These are phyloP conservation scores for Paradoxurus hermaphroditus DNA, from an alignment of 2,113 vertebrate species.

Conservation along the genomic window DNA sequence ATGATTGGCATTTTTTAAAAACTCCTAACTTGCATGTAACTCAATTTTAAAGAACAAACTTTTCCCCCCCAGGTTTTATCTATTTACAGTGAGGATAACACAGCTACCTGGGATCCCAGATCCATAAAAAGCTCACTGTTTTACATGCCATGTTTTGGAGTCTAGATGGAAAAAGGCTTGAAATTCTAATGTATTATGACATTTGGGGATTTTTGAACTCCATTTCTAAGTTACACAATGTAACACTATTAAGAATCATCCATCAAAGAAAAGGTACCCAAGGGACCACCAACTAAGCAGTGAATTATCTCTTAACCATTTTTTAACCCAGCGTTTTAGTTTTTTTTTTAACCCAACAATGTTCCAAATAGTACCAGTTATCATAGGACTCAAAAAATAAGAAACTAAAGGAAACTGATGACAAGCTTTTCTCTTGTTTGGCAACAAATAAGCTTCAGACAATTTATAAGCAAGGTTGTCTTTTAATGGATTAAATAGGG, in stretches of 20 bases:
- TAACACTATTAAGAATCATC: not conserved
- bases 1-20: not conserved
- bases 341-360: constrained; percentile 7
- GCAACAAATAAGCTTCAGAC: not conserved
- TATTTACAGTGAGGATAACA: not conserved
- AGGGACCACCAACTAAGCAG: constrained; percentile 37
- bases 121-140: not conserved
- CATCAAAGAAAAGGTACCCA: constrained; percentile 53
- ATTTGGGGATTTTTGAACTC: constrained; percentile 61
- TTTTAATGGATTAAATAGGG: not conserved
- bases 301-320: constrained; percentile 13
- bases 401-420: not conserved
- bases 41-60: not conserved
- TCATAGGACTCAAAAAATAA: not conserved
- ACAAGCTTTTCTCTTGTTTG: not conserved
- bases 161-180: constrained; percentile 24
- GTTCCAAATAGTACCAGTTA: not conserved
- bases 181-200: constrained; percentile 51
- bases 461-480: not conserved
- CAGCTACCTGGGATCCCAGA: not conserved
- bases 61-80: not conserved
- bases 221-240: constrained; percentile 57
- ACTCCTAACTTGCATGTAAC: not conserved
- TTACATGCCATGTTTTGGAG: not conserved
- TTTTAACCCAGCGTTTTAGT: not conserved